These are phyloP conservation scores for Accipiter virgatus DNA, from an alignment of 2,113 vertebrate species.

Conservation along the genomic window DNA sequence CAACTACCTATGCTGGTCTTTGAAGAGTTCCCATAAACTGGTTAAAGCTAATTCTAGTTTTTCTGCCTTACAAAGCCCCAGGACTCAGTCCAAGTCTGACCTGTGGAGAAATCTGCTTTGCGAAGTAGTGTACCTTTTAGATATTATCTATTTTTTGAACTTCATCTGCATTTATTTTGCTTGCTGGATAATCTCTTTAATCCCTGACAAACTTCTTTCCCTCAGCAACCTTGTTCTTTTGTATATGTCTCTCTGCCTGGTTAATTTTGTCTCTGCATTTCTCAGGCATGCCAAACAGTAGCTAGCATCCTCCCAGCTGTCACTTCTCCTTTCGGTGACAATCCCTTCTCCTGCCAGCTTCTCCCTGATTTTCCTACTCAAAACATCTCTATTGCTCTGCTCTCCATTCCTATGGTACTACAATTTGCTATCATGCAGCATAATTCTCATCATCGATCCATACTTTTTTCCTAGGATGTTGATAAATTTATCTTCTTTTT, in stretches of 20 bases:
- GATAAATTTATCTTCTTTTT: neutral
- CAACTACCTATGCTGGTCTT: neutral
- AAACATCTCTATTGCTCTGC: neutral
- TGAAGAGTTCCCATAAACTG: neutral
- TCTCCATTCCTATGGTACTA: neutral
- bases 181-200: neutral
- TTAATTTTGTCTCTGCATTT: neutral
- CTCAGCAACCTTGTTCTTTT: neutral
- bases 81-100: neutral
- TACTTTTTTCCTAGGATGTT: neutral
- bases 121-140: neutral
- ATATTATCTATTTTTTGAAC: too few species aligned
- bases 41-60: neutral
- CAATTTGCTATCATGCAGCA: neutral
- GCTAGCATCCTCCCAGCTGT: neutral
- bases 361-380: neutral
- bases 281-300: neutral
- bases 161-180: neutral
- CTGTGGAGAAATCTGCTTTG: neutral
- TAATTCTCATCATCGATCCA: neutral
- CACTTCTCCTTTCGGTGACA: neutral
- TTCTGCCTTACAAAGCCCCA: neutral
- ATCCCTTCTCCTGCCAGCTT: neutral
- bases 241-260: neutral
- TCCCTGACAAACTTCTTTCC: neutral